Percentiles rank a stretch among this genome's conserved stretches.
phyloP scores from a whole-genome alignment of 2,888 invertebrate genomes.

The Syrphus vitripennis region DNA sequence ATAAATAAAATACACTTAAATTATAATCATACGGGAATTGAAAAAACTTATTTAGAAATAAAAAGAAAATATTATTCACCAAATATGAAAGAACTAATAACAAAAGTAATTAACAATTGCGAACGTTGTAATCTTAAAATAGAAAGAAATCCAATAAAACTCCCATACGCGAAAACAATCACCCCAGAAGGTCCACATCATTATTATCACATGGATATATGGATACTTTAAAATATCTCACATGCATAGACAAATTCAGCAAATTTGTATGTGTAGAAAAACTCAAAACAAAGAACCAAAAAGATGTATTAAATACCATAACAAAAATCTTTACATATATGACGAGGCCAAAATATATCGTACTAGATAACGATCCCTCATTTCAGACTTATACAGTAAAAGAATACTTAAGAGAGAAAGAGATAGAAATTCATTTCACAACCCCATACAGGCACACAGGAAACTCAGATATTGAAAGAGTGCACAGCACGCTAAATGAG shows the following conservation, averaged over 20 bases:
- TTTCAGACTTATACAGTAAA: background rate
- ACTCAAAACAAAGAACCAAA: too few relatives aligned
- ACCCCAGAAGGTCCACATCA: too few relatives aligned
- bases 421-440: conserved; percentile 2
- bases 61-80: too few relatives aligned
- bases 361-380: too few relatives aligned
- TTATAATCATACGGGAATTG: too few relatives aligned
- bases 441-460: conserved; percentile 5
- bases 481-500: conserved; percentile 10
- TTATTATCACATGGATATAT: conserved; percentile 21
- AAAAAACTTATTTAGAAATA: too few relatives aligned
- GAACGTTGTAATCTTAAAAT: background rate
- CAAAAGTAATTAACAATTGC: background rate
- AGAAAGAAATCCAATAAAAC: conserved; percentile 3
- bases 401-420: background rate
- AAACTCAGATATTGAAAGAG: conserved; percentile 5
- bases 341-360: too few relatives aligned
- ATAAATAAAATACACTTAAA: too few relatives aligned
- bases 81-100: too few relatives aligned
- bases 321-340: too few relatives aligned
- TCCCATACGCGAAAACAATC: too few relatives aligned
- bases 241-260: conserved; percentile 15
- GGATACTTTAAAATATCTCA: conserved; percentile 5
- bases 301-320: too few relatives aligned
- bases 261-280: conserved; percentile 12